Base-by-base conservation (phyloP, 2,113 vertebrate genomes). In the Antigone vipio region DNA sequence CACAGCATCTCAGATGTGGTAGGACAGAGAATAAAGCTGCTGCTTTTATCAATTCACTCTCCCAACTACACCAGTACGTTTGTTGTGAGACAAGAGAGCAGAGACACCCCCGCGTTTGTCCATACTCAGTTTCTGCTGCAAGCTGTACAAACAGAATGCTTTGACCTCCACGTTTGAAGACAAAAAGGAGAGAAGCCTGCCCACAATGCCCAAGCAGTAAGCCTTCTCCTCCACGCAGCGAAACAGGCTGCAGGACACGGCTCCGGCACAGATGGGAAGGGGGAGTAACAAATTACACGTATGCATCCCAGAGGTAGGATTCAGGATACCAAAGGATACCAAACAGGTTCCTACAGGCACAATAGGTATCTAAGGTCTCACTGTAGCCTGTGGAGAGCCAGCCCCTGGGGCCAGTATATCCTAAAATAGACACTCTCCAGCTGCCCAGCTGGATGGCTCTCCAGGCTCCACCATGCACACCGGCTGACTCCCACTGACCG, bases 391-490 rank as follows among this genome's bases (percentile, higher is more conserved):
- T 26, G 44, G 35, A 93, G 22, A 76, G 15, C 14, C 62, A 88
- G 8, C 3, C 23, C 18, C 17, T 30, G 67, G 12, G 5, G 11
- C 6, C 15, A 19, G 4, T 38, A 15, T 32, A 30, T 24, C 42
- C 73, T 50, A 63, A 88, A 95, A 35, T 0, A 56, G 19, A 89
- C 44, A 32, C 19, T 66, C 29, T 17, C 6, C 30, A 30, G 10
- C 44, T 69, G n/a, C n/a, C 78, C 34, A 32, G 15, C 2, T 15
- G 23, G 10, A 38, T 59, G 0, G 0, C 22, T 71, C 47, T 32
- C 69, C 69, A 59, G 26, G 52, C n/a, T 55, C 42, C 62, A 26
- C 47, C 30, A 29, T 15, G 19, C 30, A 49, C 11, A 29, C 45
- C 62, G 92, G 13, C n/a, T 68, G 66, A 63, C 44, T 87, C 68